Percentiles rank a stretch among this genome's conserved stretches.
These are phyloP conservation scores for Apantesis nais DNA, from an alignment of 2,888 invertebrate genomes.

Conservation along the genomic window DNA sequence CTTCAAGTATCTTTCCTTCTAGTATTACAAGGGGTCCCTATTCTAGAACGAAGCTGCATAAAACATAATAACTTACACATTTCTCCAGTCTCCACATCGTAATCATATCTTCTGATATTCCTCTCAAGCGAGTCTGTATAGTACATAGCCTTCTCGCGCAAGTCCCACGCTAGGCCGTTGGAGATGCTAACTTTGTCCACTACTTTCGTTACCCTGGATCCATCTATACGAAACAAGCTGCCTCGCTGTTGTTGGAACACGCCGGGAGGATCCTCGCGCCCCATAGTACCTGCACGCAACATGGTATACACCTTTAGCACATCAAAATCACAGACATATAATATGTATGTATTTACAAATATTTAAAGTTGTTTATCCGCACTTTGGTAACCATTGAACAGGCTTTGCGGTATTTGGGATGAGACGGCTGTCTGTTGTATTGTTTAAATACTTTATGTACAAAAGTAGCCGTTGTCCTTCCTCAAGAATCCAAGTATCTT, in stretches of 20 bases:
- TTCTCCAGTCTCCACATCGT: slow-evolving; percentile 87
- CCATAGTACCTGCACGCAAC: slow-evolving; percentile 16
- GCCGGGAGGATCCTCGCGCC: slow-evolving; percentile 8
- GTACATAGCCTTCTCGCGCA: slow-evolving; percentile 88
- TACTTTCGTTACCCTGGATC: slow-evolving; percentile 52
- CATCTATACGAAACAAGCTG: slow-evolving; percentile 74
- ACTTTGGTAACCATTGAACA: no score
- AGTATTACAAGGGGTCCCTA: neutral
- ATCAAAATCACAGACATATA: no score
- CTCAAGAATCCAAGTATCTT: no score
- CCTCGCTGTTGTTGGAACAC: slow-evolving; percentile 68
- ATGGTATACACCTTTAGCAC: no score
- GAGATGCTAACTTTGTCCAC: slow-evolving; percentile 84
- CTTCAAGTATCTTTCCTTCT: neutral
- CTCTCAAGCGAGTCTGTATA: slow-evolving; percentile 89
- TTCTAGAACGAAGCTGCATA: neutral
- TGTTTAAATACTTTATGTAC: no score
- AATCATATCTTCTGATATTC: slow-evolving; percentile 90
- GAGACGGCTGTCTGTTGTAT: no score
- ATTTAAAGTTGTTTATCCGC: no score
- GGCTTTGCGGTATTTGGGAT: no score
- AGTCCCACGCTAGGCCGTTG: slow-evolving; percentile 93
- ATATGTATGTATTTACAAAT: no score
- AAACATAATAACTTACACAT: slow-evolving; percentile 80
- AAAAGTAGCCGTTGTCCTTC: no score